Evolutionary conservation across 2,113 vertebrate genomes (phyloP).

Genomic region (Larimichthys crocea): DNA sequence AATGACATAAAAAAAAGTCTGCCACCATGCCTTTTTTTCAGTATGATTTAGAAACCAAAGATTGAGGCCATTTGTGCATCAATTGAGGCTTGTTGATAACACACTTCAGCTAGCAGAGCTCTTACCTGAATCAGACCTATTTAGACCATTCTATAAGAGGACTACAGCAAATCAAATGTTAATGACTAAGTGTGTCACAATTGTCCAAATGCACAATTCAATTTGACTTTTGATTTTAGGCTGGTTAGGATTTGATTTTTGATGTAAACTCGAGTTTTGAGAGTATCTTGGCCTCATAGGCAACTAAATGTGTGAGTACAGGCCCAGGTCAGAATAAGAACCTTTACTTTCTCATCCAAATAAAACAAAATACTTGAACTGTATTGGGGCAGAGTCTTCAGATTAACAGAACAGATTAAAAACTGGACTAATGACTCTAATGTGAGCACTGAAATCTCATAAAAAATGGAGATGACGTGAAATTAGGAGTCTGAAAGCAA

Average conservation of each 20-base stretch:
- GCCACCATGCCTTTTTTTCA: constrained; percentile 46
- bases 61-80: constrained; percentile 46
- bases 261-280: not conserved
- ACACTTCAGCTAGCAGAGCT: not conserved
- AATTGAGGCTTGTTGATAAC: constrained; percentile 30
- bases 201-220: too few species aligned
- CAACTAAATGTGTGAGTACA: constrained; percentile 5
- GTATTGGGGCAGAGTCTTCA: too few species aligned
- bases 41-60: constrained; percentile 33
- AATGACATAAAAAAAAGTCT: constrained; percentile 61
- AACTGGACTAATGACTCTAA: too few species aligned
- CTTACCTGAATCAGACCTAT: constrained; percentile 11
- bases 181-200: too few species aligned
- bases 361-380: too few species aligned
- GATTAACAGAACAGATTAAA: too few species aligned
- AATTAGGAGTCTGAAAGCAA: too few species aligned
- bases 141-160: not conserved
- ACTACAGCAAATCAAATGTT: not conserved
- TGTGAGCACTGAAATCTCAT: too few species aligned
- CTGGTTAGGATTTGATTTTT: too few species aligned
- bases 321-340: constrained; percentile 39
- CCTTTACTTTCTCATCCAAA: too few species aligned
- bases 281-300: not conserved
- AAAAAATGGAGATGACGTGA: too few species aligned
- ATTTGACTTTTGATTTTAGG: too few species aligned